Conservation (phyloP, 2,888 invertebrate species). For the Unio delphinus region DNA sequence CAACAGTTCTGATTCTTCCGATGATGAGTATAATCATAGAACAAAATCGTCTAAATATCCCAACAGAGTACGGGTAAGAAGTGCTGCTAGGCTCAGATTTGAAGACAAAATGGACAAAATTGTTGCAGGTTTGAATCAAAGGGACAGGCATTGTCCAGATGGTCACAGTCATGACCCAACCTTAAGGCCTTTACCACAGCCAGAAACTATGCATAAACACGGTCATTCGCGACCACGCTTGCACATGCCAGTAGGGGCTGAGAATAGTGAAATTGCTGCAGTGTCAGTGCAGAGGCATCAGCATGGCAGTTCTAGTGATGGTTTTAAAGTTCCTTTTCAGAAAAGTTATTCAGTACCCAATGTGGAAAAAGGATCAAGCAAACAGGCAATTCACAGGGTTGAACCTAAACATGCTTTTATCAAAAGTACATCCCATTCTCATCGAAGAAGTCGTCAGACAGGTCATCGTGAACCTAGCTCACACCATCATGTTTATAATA, state of each 20-base stretch:
- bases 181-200: conserved; percentile 30
- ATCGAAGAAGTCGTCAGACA: conserved; percentile 12
- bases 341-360: conserved; percentile 31
- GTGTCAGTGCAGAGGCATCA: conserved; percentile 9
- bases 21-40: conserved; percentile 75
- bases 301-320: conserved; percentile 24
- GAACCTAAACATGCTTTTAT: conserved; percentile 48
- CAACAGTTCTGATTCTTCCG: conserved; percentile 85
- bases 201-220: conserved; percentile 12
- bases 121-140: conserved; percentile 40
- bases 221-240: conserved; percentile 34
- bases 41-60: conserved; percentile 68
- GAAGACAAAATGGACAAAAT: conserved; percentile 41
- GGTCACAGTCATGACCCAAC: conserved; percentile 41
- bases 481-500: conserved; percentile 30
- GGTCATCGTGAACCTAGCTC: conserved; percentile 15
- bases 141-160: conserved; percentile 35
- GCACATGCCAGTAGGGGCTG: conserved; percentile 46
- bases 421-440: conserved; percentile 42
- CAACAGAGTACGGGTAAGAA: conserved; percentile 38
- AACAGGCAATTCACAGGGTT: conserved; percentile 26
- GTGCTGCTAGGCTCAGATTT: conserved; percentile 16
- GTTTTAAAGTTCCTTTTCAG: conserved; percentile 37
- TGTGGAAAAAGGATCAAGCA: conserved; percentile 24
- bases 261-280: conserved; percentile 38